Evolutionary conservation across 2,888 invertebrate genomes (phyloP).

Genomic region (Zaprionus obscuricornis): DNA sequence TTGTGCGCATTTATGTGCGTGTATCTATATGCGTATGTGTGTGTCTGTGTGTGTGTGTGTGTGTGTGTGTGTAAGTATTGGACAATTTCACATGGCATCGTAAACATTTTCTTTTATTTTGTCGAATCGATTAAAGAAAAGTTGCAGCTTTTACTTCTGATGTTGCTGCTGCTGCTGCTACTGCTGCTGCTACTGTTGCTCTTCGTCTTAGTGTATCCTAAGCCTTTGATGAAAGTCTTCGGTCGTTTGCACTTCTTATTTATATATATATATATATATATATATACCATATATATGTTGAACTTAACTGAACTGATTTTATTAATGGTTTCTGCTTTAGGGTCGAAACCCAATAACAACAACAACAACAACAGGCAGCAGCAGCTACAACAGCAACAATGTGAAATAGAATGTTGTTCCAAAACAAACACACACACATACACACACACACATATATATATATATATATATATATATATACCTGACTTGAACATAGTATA

Average conservation of each 20-base stretch:
- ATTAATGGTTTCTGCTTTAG: slow-evolving; percentile 71
- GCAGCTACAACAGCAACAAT: background rate
- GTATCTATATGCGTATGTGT: background rate
- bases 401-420: too few species aligned
- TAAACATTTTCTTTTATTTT: slow-evolving; percentile 41
- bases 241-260: slow-evolving; percentile 44
- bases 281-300: too few species aligned
- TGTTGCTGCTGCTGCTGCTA: background rate
- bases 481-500: too few species aligned
- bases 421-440: slow-evolving; percentile 3
- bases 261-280: too few species aligned
- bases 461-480: background rate
- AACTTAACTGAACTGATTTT: slow-evolving; percentile 69
- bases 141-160: slow-evolving; percentile 8
- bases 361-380: slow-evolving; percentile 2
- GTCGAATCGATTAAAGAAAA: slow-evolving; percentile 37
- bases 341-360: background rate
- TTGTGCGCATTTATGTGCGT: slow-evolving; percentile 19
- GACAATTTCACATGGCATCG: slow-evolving; percentile 35
- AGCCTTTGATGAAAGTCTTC: slow-evolving; percentile 40
- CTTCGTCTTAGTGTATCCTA: background rate
- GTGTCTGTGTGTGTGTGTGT: slow-evolving; percentile 10
- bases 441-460: background rate
- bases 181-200: background rate
- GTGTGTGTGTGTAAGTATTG: slow-evolving; percentile 14